Evolutionary conservation across 1,140 invertebrate genomes (phyloP), one percentile per base, ranked within the genome.

Genomic region (Trachelipus rathkii): DNA sequence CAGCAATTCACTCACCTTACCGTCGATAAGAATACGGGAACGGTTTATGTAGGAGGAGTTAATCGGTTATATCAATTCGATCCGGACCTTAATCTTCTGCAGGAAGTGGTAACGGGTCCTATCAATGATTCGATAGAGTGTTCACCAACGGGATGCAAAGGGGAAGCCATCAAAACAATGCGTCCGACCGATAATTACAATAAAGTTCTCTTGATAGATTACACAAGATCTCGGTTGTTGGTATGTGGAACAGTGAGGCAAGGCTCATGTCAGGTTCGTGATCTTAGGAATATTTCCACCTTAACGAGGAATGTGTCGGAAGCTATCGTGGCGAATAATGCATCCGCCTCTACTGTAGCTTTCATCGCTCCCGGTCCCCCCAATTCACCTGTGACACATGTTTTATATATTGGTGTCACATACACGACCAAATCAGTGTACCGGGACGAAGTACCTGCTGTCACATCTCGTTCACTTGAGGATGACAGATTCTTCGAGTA

Each of bases 381-480:
- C 0, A 90, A 90, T 84, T 86, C 87, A 46, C 93, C 93, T 3
- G 92, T 93, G 33, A 91, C 92, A 21, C 74, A 82, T 83, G 95
- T 97, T 6, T 92, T 99, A 88, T 98, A 98, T 85, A 95, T 99
- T 19, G 96, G 95, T 68, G 95, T 97, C 9, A 96, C 95, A 0
- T 96, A 92, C 84, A 97, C 95, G 0, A 91, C 91, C 23, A 96
- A 95, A 82, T 96, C 95, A 43, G 93, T 93, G 0, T 97, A 97
- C 86, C 88, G 95, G 73, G 94, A 92, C 45, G 94, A 97, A 85
- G 94, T 98, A 69, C 96, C 96, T 24, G 94, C 96, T 1, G 94
- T 99, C 71, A 92, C 93, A 82, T 96, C 93, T 75, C 89, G 96
- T 23, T 95, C 92, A n/a, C 86, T 98, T 19, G 92, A 95, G 84